Conservation (phyloP, 2,113 vertebrate genomes). For the Lophotis ruficrista region DNA sequence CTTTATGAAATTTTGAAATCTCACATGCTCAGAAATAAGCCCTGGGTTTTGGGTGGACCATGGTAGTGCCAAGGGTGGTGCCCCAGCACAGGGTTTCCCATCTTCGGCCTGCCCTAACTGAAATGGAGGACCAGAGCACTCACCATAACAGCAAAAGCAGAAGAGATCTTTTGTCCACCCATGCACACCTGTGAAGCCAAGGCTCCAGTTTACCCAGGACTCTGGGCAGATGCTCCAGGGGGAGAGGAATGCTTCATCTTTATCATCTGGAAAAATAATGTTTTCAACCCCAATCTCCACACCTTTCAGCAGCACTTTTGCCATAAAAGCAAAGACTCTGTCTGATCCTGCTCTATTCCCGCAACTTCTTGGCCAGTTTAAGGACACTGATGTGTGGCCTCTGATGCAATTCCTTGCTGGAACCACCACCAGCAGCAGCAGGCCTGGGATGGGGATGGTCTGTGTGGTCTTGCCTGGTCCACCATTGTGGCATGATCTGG, state of each 20-base stretch:
- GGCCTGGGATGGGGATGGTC: too few species aligned
- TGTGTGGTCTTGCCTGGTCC: rapidly evolving
- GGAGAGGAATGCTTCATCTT: background rate
- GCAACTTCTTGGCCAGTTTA: background rate
- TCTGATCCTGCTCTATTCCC: background rate
- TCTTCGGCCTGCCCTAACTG: background rate
- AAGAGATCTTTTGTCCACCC: background rate
- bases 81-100: background rate
- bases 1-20: background rate
- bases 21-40: background rate
- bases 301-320: background rate
- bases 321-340: background rate
- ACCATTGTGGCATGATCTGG: rapidly evolving
- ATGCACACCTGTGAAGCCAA: background rate
- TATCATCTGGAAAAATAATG: background rate
- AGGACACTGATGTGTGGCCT: background rate
- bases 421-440: background rate
- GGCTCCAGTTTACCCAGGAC: background rate
- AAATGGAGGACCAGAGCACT: background rate
- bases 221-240: rapidly evolving
- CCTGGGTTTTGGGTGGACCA: rapidly evolving
- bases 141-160: background rate
- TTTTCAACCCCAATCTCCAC: background rate
- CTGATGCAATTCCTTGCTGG: background rate
- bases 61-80: background rate